Conservation (phyloP, 2,888 invertebrate genomes). For the Hedya salicella region DNA sequence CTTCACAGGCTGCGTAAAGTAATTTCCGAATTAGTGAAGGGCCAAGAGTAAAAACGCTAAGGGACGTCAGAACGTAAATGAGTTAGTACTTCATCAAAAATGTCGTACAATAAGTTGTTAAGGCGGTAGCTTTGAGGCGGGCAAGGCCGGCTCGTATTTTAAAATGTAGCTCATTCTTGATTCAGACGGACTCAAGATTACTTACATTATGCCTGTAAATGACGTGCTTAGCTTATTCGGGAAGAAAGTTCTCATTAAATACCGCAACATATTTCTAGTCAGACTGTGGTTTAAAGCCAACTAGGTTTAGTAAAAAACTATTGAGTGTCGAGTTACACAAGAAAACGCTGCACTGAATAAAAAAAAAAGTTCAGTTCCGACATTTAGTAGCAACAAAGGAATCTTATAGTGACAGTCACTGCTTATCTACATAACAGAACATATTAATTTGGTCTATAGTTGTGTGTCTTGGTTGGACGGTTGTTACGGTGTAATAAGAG, state of each 20-base stretch:
- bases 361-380: too few species aligned
- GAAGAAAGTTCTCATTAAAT: neutral
- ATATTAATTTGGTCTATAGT: too few species aligned
- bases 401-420: too few species aligned
- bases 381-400: too few species aligned
- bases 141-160: neutral
- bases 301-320: too few species aligned
- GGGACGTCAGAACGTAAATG: slow-evolving; percentile 22
- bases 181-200: neutral
- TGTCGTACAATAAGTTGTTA: slow-evolving; percentile 9
- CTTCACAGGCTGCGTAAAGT: slow-evolving; percentile 21
- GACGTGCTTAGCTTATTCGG: neutral
- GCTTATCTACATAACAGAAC: too few species aligned
- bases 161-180: neutral
- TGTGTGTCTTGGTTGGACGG: too few species aligned
- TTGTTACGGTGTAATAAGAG: too few species aligned
- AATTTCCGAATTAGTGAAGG: slow-evolving; percentile 27
- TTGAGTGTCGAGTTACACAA: too few species aligned
- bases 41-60: slow-evolving; percentile 19
- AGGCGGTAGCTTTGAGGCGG: neutral
- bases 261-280: too few species aligned
- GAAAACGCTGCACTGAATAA: too few species aligned
- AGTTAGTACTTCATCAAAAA: slow-evolving; percentile 36
- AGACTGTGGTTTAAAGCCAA: too few species aligned
- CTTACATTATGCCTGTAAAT: neutral